These are phyloP conservation scores for Mesitornis unicolor DNA, from an alignment of 2,113 vertebrate genomes.

Conservation along the genomic window DNA sequence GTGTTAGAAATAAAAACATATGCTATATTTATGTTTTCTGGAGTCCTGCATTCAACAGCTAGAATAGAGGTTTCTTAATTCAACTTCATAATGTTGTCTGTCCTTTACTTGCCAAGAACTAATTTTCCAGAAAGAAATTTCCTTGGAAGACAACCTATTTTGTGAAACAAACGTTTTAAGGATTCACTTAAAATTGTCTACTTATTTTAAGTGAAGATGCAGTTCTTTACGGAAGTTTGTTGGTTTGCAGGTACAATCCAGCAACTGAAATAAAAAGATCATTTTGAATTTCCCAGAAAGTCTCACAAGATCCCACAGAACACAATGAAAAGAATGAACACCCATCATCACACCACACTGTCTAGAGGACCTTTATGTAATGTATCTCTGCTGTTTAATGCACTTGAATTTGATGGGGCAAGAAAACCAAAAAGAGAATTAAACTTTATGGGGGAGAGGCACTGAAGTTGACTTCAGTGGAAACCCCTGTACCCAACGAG, in stretches of 20 bases:
- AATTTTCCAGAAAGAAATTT: neutral
- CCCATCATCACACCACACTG: neutral
- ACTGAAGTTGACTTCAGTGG: neutral
- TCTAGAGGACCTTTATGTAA: neutral
- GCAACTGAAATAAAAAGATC: neutral
- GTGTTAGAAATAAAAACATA: constrained; percentile 58
- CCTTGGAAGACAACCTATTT: neutral
- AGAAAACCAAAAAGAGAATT: neutral
- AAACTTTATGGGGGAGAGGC: neutral
- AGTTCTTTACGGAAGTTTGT: neutral
- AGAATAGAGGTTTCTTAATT: neutral
- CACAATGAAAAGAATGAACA: neutral
- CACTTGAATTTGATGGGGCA: neutral
- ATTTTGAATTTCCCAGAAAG: neutral
- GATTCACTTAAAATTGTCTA: neutral
- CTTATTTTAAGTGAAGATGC: neutral
- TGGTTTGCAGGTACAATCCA: neutral
- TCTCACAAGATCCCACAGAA: neutral
- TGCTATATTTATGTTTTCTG: constrained; percentile 26
- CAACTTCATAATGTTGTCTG: neutral
- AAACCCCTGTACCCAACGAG: too few relatives aligned
- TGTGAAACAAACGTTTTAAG: neutral
- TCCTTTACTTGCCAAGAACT: neutral
- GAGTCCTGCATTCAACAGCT: constrained; percentile 43
- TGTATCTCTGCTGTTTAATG: neutral